Evolutionary conservation across 2,888 invertebrate genomes (phyloP), one percentile per base, ranked within the genome.

Genomic region (Torymus tubicola): DNA sequence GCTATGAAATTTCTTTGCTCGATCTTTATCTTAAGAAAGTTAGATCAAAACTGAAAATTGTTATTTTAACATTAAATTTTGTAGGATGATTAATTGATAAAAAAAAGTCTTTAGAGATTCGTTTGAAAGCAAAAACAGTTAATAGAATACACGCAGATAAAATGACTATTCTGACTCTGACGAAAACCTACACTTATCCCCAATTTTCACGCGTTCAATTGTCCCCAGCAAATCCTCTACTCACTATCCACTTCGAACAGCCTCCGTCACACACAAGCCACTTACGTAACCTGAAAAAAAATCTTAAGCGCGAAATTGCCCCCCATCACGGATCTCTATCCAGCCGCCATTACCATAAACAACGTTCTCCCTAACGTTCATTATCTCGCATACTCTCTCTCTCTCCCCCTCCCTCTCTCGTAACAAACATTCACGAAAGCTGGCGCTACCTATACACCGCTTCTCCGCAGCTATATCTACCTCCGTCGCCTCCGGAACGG

Each of bases 251-350:
- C 61, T 12, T 71, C 50, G 8, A n/a, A n/a, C 42, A 42, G 42
- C 8, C 8, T 42, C 42, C 42, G 8, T 8, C 42, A 8, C 42
- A 8, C 42, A 8, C 42, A 42, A 42, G 42, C 42, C 42, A 42
- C 42, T 42, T 42, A 42, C 4, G 12, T 24, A 24, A 69, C 50
- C 24, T 63, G 21, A 42, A 2, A 76, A 76, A 71, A 78, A 78
- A 70, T 71, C 64, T 78, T 58, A 65, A 71, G 53, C 57, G 70
- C 52, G 55, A 71, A 71, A 78, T 71, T 65, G 74, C 50, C 60
- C 78, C 12, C 21, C 31, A 2, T 16, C 24, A 18, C 10, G 18
- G 13, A 42, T 24, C 42, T 65, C 69, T 42, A 18, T n/a, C 16
- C 12, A 0, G 0, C 14, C 69, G 42, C 42, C 69, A 70, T 80